These are phyloP conservation scores for Amphiura filiformis DNA, from an alignment of 35 echinoderm and acorn worm genomes.

Conservation along the genomic window DNA sequence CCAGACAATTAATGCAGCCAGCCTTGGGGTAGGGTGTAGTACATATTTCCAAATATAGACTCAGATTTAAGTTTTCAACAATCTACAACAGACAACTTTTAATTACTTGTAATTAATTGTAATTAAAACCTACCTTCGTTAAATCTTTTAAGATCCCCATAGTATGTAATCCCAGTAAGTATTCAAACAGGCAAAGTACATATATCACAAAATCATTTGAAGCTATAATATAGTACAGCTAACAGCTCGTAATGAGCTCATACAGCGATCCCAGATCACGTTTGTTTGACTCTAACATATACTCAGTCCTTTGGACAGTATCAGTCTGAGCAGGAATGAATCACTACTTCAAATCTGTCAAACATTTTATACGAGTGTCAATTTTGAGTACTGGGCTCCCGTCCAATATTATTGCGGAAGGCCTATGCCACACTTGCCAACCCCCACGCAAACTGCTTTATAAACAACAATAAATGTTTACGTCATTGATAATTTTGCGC, in stretches of 20 bases:
- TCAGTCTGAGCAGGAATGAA: constrained; percentile 3
- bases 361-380: background rate
- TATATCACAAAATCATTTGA: background rate
- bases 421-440: background rate
- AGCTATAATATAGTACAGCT: background rate
- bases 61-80: no score
- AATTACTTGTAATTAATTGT: background rate
- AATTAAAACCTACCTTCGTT: background rate
- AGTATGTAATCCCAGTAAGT: background rate
- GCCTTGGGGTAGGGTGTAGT: no score
- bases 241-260: background rate
- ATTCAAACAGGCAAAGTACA: background rate
- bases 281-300: background rate
- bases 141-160: constrained; percentile 9
- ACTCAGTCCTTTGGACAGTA: background rate
- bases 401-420: background rate
- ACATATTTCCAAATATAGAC: no score
- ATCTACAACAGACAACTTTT: no score
- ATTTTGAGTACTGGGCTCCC: background rate
- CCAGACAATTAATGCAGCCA: no score
- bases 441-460: background rate
- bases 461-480: no score
- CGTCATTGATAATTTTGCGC: no score
- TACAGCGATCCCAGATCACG: background rate
- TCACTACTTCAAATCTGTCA: background rate